Base-by-base conservation (phyloP, 2,888 invertebrate species). In the Diachrysia chrysitis region DNA sequence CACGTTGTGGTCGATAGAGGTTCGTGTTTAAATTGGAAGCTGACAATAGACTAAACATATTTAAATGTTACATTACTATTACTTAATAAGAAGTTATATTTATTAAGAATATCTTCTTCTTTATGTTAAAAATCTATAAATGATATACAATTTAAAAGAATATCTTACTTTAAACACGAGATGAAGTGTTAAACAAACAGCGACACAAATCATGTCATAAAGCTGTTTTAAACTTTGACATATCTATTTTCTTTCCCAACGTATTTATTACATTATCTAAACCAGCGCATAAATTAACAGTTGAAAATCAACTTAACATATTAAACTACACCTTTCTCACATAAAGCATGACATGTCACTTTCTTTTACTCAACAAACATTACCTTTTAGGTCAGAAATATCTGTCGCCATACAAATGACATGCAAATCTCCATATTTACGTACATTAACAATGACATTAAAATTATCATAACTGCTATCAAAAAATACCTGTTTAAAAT, bases 381-480 rank as follows among this genome's bases (percentile, higher is more conserved):
- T 67, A 73, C 72, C 66, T 75, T 73, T 53, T 64, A 68, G 76
- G 75, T 73, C 71, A 73, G 55, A 58, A 69, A 57, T 16, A 21
- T 35, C 48, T 51, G 19, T 51, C 19, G 10, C 61, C 48, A 65
- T 59, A 76, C 63, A 58, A 66, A 69, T 64, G 25, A 73, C 78
- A 81, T 79, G 71, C 73, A 76, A 81, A 83, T 80, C 73, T 70
- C 58, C 69, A 66, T 76, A 66, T 76, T 71, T 58, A 70, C 60
- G 37, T 64, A 71, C 77, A 81, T 84, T 84, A 83, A 83, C 83
- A 82, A 81, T 78, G 76, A 79, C 79, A 84, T 87, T 81, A 85
- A 82, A 62, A 78, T 79, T 81, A 84, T 82, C 81, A 82, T 78
- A 79, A 79, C 63, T 72, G 59, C 73, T 69, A 81, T 83, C 76